Evolutionary conservation across 2,113 vertebrate genomes (phyloP).

Genomic region (Oreochromis aureus): DNA sequence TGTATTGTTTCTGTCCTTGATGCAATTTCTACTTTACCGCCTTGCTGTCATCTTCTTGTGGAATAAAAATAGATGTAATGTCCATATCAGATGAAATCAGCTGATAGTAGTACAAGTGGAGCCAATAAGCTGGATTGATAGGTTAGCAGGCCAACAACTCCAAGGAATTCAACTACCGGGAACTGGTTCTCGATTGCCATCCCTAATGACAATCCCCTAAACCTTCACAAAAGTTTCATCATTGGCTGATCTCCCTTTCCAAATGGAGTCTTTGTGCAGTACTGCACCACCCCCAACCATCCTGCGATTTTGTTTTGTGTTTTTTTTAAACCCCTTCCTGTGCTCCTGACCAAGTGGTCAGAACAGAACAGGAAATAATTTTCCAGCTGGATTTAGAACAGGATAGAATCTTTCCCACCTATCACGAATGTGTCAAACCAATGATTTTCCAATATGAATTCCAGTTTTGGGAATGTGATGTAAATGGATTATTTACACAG

Average conservation of each 20-base stretch:
- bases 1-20: neutral
- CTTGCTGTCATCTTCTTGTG: neutral
- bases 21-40: neutral
- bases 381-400: neutral
- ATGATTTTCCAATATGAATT: neutral
- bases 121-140: neutral
- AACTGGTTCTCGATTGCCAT: neutral
- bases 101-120: neutral
- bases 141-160: neutral
- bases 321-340: neutral
- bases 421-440: neutral
- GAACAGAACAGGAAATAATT: neutral
- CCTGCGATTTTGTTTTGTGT: neutral
- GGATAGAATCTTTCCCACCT: neutral
- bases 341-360: neutral
- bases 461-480: neutral
- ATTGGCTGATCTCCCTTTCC: neutral
- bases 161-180: neutral
- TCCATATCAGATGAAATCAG: neutral
- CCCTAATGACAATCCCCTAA: neutral
- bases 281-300: neutral
- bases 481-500: neutral
- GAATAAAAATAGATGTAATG: neutral
- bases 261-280: neutral
- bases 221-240: neutral